Evolutionary conservation across 2,797 vertebrate genomes (phyloP).

Genomic region (Pangasius mekongensis): DNA sequence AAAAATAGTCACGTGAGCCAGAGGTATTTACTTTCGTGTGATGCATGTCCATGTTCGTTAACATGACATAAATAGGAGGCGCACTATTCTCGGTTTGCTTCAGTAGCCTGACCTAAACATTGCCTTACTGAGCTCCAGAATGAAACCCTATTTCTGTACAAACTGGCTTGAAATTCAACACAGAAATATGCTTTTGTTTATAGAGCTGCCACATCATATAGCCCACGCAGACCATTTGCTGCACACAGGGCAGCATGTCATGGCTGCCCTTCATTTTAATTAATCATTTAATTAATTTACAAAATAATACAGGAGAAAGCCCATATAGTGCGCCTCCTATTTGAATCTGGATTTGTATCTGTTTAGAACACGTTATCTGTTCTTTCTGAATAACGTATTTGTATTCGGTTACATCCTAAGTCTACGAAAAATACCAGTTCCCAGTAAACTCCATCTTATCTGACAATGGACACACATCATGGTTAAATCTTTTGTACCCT

Average conservation of each 20-base stretch:
- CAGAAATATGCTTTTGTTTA: not conserved
- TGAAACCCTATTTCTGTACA: not conserved
- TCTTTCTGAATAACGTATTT: not conserved
- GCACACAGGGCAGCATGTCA: too few relatives aligned
- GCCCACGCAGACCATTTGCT: too few relatives aligned
- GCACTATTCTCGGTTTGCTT: not conserved
- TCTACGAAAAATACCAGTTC: not conserved
- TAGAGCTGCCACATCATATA: not conserved
- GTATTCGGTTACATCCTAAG: not conserved
- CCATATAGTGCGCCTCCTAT: not conserved
- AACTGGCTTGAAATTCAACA: not conserved
- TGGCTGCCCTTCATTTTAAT: too few relatives aligned
- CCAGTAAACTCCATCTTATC: too few relatives aligned
- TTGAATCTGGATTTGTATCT: not conserved
- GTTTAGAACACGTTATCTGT: not conserved
- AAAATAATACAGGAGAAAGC: not conserved
- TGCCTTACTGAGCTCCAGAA: not conserved
- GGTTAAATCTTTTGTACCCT: too few relatives aligned
- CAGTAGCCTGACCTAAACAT: not conserved
- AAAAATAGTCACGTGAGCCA: not conserved
- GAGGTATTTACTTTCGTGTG: not conserved
- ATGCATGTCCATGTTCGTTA: not conserved
- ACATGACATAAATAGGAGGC: not conserved
- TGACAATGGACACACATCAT: not conserved
- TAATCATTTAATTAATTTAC: not conserved